phyloP scores from a whole-genome alignment of 2,888 invertebrate species.

The Polylopha cassiicola region DNA sequence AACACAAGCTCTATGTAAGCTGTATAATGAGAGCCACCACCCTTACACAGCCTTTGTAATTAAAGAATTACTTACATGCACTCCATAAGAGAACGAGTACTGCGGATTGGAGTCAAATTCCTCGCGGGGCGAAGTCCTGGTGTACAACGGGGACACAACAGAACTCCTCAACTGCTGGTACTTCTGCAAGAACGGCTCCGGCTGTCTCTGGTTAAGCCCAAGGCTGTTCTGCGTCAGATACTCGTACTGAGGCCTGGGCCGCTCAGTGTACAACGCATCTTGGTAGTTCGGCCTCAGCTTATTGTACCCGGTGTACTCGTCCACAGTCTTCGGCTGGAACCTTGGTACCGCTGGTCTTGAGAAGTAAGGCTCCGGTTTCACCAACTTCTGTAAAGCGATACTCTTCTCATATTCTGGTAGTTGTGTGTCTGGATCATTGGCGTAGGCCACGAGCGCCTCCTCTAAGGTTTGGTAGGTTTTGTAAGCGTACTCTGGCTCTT shows the following conservation, averaged over 20 bases:
- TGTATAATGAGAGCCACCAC: too few species aligned
- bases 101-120: conserved; percentile 44
- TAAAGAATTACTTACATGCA: conserved; percentile 59
- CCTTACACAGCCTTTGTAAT: too few species aligned
- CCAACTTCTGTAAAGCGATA: conserved; percentile 39
- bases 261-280: neutral
- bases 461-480: conserved; percentile 54
- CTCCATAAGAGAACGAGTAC: conserved; percentile 54
- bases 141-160: neutral
- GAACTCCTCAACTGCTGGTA: neutral
- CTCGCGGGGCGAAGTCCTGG: conserved; percentile 16
- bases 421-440: conserved; percentile 62
- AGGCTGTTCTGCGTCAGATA: too few species aligned
- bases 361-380: conserved; percentile 22
- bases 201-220: too few species aligned
- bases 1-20: too few species aligned
- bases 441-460: conserved; percentile 53
- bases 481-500: conserved; percentile 50
- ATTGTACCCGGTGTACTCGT: conserved; percentile 37
- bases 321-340: conserved; percentile 37
- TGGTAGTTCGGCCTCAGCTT: conserved; percentile 15
- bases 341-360: neutral
- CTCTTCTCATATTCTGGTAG: conserved; percentile 51
- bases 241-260: too few species aligned
- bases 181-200: neutral